Percentiles rank a stretch among this genome's conserved stretches.
phyloP scores from a whole-genome alignment of 1,140 invertebrate species.

The Globodera ellingtonae region DNA sequence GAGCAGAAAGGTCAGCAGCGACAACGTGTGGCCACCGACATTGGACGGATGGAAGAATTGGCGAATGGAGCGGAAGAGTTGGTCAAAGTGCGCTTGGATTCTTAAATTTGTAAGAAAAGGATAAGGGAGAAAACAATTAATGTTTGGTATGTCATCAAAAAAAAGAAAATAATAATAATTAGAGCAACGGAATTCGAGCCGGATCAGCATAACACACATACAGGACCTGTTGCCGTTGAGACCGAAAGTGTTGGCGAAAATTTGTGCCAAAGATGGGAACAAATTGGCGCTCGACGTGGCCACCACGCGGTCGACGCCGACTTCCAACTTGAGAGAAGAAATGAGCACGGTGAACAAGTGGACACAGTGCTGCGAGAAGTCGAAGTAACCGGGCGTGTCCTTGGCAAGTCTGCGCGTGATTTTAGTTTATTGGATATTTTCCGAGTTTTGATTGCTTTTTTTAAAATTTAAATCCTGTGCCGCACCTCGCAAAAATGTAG shows the following conservation, averaged over 20 bases:
- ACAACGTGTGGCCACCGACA: conserved; percentile 70
- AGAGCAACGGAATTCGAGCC: too few species aligned
- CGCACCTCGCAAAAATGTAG: conserved; percentile 53
- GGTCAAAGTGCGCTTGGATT: conserved; percentile 76
- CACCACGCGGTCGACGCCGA: conserved; percentile 72
- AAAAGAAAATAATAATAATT: not conserved
- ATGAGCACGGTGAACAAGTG: conserved; percentile 80
- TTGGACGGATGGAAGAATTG: conserved; percentile 89
- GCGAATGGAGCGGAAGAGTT: conserved; percentile 80
- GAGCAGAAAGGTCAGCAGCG: conserved; percentile 47
- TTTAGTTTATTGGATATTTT: not conserved
- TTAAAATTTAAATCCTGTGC: not conserved
- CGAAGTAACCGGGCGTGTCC: conserved; percentile 79
- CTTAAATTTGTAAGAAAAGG: conserved; percentile 65
- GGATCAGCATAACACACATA: not conserved
- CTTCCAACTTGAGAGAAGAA: conserved; percentile 77
- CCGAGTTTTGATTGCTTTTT: too few species aligned
- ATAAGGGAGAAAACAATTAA: too few species aligned
- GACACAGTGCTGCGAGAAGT: conserved; percentile 73
- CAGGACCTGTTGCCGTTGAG: conserved; percentile 60
- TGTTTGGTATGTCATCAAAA: not conserved
- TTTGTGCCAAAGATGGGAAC: conserved; percentile 4
- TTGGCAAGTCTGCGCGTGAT: conserved; percentile 76
- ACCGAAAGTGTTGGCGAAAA: conserved; percentile 40
- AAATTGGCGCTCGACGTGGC: conserved; percentile 34